Conservation (phyloP, 2,797 vertebrate genomes). For the Rhinoraja longicauda region DNA sequence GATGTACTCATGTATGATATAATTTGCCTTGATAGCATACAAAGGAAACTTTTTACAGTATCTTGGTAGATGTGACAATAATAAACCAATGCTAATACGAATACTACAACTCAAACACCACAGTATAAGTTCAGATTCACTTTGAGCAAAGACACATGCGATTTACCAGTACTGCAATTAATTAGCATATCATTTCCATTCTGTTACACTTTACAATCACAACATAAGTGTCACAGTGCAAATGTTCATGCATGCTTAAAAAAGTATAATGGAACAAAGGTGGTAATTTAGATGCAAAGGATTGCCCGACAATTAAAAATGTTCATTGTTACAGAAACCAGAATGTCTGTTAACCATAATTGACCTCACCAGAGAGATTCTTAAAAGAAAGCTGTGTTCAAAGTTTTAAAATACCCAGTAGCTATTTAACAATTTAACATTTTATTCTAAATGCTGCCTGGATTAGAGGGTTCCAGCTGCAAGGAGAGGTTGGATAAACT, state of each 20-base stretch:
- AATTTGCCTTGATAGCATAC: too few relatives aligned
- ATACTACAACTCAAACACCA: background rate
- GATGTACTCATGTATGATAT: too few relatives aligned
- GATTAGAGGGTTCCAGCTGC: too few relatives aligned
- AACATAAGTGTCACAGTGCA: background rate
- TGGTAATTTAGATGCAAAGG: background rate
- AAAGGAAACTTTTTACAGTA: too few relatives aligned
- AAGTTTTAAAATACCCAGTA: background rate
- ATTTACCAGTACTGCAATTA: background rate
- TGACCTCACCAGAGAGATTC: background rate
- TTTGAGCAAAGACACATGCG: background rate
- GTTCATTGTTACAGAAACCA: background rate
- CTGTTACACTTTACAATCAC: constrained; percentile 14
- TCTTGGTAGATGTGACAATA: too few relatives aligned
- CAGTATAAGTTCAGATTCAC: background rate
- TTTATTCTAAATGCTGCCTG: background rate
- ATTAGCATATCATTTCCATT: background rate
- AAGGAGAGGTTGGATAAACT: too few relatives aligned
- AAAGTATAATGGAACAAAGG: background rate
- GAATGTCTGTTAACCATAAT: constrained; percentile 3
- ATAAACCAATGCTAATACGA: too few relatives aligned
- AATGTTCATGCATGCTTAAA: background rate
- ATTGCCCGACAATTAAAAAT: constrained; percentile 3
- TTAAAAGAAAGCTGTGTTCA: background rate
- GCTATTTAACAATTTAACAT: background rate